Evolutionary conservation across 1,140 invertebrate species (phyloP).

Genomic region (Arion vulgaris): DNA sequence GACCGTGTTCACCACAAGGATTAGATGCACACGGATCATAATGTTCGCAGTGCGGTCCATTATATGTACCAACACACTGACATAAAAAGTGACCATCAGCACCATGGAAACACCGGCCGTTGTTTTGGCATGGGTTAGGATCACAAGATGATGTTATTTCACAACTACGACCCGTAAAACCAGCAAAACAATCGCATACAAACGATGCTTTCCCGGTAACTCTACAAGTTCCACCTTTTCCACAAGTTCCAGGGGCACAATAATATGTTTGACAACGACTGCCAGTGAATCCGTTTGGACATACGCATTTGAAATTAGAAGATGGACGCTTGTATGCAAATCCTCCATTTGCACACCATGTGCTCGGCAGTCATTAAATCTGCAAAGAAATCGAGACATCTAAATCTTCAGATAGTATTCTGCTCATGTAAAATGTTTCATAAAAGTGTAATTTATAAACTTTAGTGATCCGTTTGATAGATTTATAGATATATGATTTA

Average conservation of each 20-base stretch:
- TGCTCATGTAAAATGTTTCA: no score
- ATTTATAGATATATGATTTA: no score
- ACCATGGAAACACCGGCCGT: conserved; percentile 11
- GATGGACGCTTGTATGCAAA: not conserved
- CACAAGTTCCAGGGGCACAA: conserved; percentile 3
- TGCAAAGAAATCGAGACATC: not conserved
- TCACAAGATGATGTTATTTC: conserved; percentile 8
- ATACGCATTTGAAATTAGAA: not conserved
- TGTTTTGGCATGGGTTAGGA: conserved; percentile 13
- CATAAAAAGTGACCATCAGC: not conserved
- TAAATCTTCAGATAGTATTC: no score
- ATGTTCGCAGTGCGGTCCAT: not conserved
- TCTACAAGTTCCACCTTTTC: conserved; percentile 17
- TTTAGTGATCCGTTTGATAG: no score
- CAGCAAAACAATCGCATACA: not conserved
- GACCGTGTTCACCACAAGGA: conserved; percentile 1
- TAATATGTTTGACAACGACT: not conserved
- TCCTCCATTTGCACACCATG: conserved; percentile 18
- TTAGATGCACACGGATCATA: conserved; percentile 1
- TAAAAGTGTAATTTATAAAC: no score
- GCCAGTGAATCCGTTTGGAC: conserved; percentile 4
- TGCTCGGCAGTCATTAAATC: conserved; percentile 14
- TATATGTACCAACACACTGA: not conserved
- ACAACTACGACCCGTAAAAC: not conserved
- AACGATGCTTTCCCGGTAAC: not conserved